These are phyloP conservation scores for Microtus ochrogaster DNA, from an alignment of 2,113 vertebrate genomes.

Conservation along the genomic window DNA sequence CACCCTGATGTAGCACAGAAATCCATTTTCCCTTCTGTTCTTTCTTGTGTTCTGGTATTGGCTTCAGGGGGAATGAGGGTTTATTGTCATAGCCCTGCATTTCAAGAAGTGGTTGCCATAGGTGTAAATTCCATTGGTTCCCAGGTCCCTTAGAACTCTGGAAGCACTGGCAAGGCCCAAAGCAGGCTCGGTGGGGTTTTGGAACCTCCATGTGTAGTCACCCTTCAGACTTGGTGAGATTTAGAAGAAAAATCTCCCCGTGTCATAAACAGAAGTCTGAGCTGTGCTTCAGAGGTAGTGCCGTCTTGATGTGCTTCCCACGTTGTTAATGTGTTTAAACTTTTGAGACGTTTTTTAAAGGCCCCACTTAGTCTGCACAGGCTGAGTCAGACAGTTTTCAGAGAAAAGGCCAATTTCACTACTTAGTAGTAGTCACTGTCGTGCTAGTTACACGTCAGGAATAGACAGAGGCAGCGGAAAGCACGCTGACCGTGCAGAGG, in stretches of 20 bases:
- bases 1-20: slow-evolving; percentile 64
- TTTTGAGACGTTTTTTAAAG: slow-evolving; percentile 47
- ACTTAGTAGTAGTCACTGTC: slow-evolving; percentile 1
- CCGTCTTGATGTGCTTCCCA: slow-evolving; percentile 56
- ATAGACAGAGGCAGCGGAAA: slow-evolving; percentile 56
- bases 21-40: slow-evolving; percentile 17
- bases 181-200: neutral
- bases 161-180: neutral
- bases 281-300: slow-evolving; percentile 61
- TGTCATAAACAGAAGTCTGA: slow-evolving; percentile 57
- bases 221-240: neutral
- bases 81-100: slow-evolving; percentile 14
- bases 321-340: neutral
- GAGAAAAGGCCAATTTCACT: neutral
- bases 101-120: neutral
- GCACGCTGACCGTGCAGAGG: slow-evolving; percentile 5
- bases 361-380: slow-evolving; percentile 56
- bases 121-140: neutral
- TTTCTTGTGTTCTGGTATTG: slow-evolving; percentile 42
- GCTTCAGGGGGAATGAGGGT: slow-evolving; percentile 24
- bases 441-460: slow-evolving; percentile 37
- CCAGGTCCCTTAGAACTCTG: neutral
- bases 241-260: neutral
- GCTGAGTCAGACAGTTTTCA: slow-evolving; percentile 49
- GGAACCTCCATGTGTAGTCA: neutral